Conservation (phyloP, 2,888 invertebrate species). For the Vannuccia rotundouncinata region DNA sequence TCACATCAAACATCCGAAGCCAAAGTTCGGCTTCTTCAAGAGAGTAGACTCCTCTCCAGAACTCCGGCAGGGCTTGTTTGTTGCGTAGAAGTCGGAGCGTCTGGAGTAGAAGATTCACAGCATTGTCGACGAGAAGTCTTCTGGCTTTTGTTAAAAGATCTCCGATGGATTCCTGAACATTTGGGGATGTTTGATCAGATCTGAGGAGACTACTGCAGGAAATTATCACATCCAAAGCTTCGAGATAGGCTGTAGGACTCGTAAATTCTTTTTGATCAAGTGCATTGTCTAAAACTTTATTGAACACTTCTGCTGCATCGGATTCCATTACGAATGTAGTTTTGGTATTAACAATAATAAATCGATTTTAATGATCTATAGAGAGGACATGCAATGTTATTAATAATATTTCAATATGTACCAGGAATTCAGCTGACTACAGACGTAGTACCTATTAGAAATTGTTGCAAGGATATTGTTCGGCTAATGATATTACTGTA, state of each 20-base stretch:
- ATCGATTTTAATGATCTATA: no score
- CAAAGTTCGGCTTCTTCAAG: not conserved
- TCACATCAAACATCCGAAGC: not conserved
- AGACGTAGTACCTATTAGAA: no score
- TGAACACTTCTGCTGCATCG: not conserved
- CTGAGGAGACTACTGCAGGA: not conserved
- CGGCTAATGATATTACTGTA: no score
- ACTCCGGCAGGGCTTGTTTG: not conserved
- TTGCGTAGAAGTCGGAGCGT: not conserved
- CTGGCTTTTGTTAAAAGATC: not conserved
- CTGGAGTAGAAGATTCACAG: not conserved
- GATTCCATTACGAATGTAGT: no score
- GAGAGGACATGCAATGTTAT: no score
- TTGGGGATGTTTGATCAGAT: not conserved
- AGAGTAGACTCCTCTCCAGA: not conserved
- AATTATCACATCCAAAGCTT: not conserved
- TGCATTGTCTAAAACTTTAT: not conserved
- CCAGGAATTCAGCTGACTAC: no score
- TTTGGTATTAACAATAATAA: no score
- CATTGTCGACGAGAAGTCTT: not conserved
- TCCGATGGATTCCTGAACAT: not conserved
- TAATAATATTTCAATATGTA: no score
- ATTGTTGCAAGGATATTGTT: no score
- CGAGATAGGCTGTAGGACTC: not conserved
- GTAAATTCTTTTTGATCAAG: not conserved